Base-by-base conservation (phyloP, 2,888 invertebrate species). In the Drosophila paranaensis region DNA sequence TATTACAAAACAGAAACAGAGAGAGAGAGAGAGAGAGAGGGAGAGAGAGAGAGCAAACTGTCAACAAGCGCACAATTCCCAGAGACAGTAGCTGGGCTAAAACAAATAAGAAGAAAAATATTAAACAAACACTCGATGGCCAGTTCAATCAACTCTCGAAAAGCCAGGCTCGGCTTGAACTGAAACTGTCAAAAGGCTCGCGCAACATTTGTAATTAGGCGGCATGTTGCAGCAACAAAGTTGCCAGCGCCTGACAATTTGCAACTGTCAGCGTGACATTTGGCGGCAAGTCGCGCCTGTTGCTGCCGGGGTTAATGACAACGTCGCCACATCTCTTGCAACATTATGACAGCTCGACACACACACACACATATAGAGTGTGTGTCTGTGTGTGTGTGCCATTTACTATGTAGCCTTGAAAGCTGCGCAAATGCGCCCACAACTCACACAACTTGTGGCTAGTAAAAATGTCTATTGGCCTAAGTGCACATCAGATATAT, bases 231-330 rank as follows among this genome's bases (percentile, higher is more conserved):
- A 35, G 42, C 71, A 48, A 50, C 39, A 63, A 58, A 64, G 51
- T 68, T 53, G 74, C 66, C 68, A 68, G 35, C 39, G 60, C 0
- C 82, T 86, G 88, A 88, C 88, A 89, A 86, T 89, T 89, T 86
- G 86, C 86, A 86, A 89, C 88, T 89, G 86, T 88, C 86, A 89
- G 71, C 71, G 70, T 79, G 85, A 84, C 89, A 85, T 85, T 85
- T 89, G 79, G 80, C 76, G 58, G 79, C 77, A 71, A 67, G 57
- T 70, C 79, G 64, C 46, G 55, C 74, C 33, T 45, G 33, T 33
- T 33, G 65, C 74, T 53, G 62, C 57, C 56, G 64, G 72, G 82
- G 82, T 81, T 82, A 87, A 82, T 84, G 88, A 81, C 88, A 75
- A 72, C 72, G 58, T 71, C 68, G 75, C 60, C 42, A 33, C 71